phyloP scores from a whole-genome alignment of 1,140 invertebrate species.

The Frieseomelitta varia region DNA sequence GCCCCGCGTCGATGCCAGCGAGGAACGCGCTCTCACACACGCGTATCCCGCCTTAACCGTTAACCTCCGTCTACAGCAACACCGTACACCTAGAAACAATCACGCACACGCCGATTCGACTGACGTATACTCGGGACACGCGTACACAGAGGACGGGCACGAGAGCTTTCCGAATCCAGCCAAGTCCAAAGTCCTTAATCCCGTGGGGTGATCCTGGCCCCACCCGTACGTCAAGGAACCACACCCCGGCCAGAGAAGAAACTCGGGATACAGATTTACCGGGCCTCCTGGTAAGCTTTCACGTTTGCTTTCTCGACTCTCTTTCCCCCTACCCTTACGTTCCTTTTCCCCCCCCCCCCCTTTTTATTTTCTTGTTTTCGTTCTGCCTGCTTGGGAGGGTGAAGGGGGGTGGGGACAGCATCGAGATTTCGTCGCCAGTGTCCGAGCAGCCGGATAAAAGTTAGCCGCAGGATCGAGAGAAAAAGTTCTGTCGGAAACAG shows the following conservation, averaged over 20 bases:
- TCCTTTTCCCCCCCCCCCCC: not conserved
- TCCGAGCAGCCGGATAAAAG: not conserved
- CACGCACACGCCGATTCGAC: not conserved
- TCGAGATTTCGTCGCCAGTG: not conserved
- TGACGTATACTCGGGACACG: not conserved
- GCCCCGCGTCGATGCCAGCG: not conserved
- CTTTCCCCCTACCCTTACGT: not conserved
- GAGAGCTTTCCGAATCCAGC: constrained; percentile 62
- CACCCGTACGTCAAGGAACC: constrained; percentile 72
- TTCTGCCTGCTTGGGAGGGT: no score
- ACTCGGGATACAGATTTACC: constrained; percentile 68
- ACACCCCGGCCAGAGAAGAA: constrained; percentile 71
- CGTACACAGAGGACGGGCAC: constrained; percentile 8
- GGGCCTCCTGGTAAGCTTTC: constrained; percentile 67
- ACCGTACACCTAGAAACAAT: constrained; percentile 3
- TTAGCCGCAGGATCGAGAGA: not conserved
- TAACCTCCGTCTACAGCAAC: not conserved
- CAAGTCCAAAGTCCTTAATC: constrained; percentile 76
- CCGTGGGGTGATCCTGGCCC: constrained; percentile 73
- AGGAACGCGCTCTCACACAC: not conserved
- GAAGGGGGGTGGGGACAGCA: not conserved
- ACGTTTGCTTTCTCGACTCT: constrained; percentile 17
- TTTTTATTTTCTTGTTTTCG: not conserved
- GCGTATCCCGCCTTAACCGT: not conserved
- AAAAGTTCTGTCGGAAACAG: not conserved